Base-by-base conservation (phyloP, 2,888 invertebrate genomes). In the Tigriopus californicus region DNA sequence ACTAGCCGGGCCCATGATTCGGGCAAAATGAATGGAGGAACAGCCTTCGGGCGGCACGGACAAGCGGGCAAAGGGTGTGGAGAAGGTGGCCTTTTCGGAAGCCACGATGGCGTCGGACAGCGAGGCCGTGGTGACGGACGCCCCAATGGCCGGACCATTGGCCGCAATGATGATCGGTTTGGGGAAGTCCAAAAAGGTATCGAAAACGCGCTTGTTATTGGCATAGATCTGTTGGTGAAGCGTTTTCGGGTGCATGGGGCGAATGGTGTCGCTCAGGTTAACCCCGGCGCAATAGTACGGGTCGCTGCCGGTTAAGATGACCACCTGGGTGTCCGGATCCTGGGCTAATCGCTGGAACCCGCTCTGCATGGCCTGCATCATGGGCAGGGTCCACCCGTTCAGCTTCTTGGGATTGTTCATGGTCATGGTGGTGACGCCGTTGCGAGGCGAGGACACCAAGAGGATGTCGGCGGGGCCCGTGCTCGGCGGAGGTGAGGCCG, bases 61-160 rank as follows among this genome's bases (percentile, higher is more conserved):
- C 15, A 58, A 47, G 1, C 24, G 20, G 22, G 44, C 47, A 33
- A 58, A 58, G 10, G 58, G 58, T n/a, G 47, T 47, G 22, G 46
- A 47, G 12, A 58, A 49, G 1, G 58, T 58, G 33, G 58, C 48
- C 11, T 33, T 49, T 33, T 58, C 47, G 24, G 49, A 24, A 10
- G 58, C 58, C 12, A 58, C 24, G 15, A 58, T 58, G 48, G 33
- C 58, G 15, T 58, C 58, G n/a, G 33, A 48, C 11, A 49, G 5
- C 2, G 58, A 49, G 15, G 58, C 58, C 11, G 58, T 49, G 8
- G 58, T 58, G 8, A 58, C 58, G 2, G 49, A 49, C 24, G 58
- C 58, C n/a, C 58, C 58, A 13, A 58, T 58, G 15, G 58, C 58
- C 13, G 48, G 58, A 12, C 58, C 58, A 47, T 58, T 58, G 5